phyloP scores from a whole-genome alignment of 2,113 vertebrate species.

The Elgaria multicarinata region DNA sequence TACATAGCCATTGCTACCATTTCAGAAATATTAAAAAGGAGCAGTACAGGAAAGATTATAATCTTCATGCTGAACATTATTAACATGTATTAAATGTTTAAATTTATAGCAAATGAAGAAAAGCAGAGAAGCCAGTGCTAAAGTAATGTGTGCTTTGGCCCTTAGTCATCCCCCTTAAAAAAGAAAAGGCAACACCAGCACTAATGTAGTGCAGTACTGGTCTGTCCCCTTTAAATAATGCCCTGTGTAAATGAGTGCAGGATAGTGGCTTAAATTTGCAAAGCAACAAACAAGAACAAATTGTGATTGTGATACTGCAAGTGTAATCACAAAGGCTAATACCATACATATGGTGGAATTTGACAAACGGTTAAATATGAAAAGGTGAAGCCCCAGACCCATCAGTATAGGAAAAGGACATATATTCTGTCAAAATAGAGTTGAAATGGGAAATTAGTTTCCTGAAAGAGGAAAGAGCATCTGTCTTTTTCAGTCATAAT shows the following conservation, averaged over 20 bases:
- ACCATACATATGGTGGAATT: constrained; percentile 47
- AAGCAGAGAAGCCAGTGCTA: not conserved
- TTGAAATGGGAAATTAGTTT: constrained; percentile 63
- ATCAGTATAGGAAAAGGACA: constrained; percentile 52
- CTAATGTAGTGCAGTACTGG: not conserved
- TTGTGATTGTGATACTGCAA: not conserved
- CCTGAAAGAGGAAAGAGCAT: constrained; percentile 45
- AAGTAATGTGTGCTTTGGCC: too few species aligned
- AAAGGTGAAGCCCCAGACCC: constrained; percentile 36
- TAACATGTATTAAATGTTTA: not conserved
- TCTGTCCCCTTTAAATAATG: not conserved
- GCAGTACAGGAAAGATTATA: not conserved
- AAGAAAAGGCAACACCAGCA: not conserved
- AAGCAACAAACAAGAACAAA: not conserved
- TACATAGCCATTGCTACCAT: not conserved
- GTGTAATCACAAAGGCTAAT: not conserved
- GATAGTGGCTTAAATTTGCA: not conserved
- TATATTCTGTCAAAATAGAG: constrained; percentile 62
- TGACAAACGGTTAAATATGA: constrained; percentile 17
- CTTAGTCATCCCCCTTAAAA: not conserved
- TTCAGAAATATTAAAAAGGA: not conserved
- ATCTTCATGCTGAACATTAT: not conserved
- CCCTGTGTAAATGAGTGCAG: not conserved
- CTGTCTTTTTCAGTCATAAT: constrained; percentile 58
- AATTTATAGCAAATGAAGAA: not conserved